phyloP scores from a whole-genome alignment of 1,140 invertebrate species.

The Trachymyrmex cornetzi region DNA sequence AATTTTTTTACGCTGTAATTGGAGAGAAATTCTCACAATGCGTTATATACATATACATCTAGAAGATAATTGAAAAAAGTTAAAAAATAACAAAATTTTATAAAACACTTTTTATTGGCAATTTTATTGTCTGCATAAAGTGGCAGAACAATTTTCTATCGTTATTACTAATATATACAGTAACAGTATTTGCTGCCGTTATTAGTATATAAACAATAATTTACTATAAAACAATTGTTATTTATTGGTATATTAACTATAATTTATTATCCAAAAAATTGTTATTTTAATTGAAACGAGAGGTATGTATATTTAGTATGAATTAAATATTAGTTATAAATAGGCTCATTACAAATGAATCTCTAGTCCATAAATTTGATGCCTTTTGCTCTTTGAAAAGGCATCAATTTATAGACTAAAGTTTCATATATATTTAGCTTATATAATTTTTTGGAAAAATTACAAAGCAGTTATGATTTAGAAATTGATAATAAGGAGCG shows the following conservation, averaged over 20 bases:
- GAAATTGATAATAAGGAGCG: not conserved
- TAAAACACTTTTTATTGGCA: constrained; percentile 21
- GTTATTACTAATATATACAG: not conserved
- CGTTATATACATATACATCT: not conserved
- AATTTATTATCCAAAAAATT: not conserved
- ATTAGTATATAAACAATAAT: not conserved
- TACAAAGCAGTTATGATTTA: not conserved
- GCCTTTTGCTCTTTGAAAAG: too few species aligned
- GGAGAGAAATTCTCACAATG: not conserved
- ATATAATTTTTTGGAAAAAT: constrained; percentile 2
- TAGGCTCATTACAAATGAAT: too few species aligned
- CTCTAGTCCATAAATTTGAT: too few species aligned
- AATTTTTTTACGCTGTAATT: constrained; percentile 59
- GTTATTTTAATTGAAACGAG: not conserved
- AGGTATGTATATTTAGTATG: not conserved
- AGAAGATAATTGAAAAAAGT: constrained; percentile 24
- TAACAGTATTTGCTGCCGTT: not conserved
- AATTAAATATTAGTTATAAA: too few species aligned
- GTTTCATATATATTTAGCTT: too few species aligned
- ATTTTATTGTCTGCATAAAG: not conserved
- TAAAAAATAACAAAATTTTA: constrained; percentile 1
- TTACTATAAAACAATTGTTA: too few species aligned
- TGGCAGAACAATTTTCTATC: not conserved
- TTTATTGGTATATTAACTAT: too few species aligned
- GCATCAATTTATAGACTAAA: too few species aligned